A percentile compares a stretch with the other conserved stretches of the same genome.
Evolutionary conservation across 2,113 vertebrate genomes (phyloP).

Genomic region (Gadus chalcogrammus): DNA sequence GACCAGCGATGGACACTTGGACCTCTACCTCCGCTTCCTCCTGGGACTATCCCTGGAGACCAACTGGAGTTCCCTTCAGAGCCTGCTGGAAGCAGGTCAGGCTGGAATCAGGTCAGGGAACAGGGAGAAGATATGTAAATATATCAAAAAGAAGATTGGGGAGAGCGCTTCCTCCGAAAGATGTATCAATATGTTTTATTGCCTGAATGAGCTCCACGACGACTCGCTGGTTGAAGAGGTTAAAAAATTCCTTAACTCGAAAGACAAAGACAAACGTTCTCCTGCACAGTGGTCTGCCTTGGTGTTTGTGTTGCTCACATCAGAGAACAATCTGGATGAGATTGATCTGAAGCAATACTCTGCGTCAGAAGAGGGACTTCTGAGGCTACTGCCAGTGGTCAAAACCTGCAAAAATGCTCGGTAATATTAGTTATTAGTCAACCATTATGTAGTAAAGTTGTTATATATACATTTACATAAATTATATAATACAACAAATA

Average conservation of each 20-base stretch:
- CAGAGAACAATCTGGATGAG: constrained; percentile 6
- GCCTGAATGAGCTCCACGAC: constrained; percentile 1
- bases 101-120: background rate
- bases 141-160: constrained; percentile 23
- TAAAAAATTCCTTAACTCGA: constrained; percentile 16
- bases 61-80: constrained; percentile 4
- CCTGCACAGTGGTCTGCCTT: constrained; percentile 34
- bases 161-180: background rate
- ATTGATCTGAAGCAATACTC: constrained; percentile 30
- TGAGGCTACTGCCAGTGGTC: constrained; percentile 24
- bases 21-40: constrained; percentile 38
- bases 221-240: constrained; percentile 32
- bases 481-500: too few relatives aligned
- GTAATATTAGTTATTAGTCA: background rate
- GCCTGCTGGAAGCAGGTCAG: constrained; percentile 12
- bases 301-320: constrained; percentile 27
- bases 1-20: constrained; percentile 10
- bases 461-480: too few relatives aligned
- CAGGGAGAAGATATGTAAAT: background rate
- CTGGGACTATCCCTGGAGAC: constrained; percentile 20
- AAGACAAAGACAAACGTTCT: constrained; percentile 12
- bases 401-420: constrained; percentile 20
- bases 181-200: background rate
- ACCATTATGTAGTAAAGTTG: too few relatives aligned
- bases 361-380: constrained; percentile 27